Evolutionary conservation across 2,888 invertebrate genomes (phyloP).

Genomic region (Agelastica alni): DNA sequence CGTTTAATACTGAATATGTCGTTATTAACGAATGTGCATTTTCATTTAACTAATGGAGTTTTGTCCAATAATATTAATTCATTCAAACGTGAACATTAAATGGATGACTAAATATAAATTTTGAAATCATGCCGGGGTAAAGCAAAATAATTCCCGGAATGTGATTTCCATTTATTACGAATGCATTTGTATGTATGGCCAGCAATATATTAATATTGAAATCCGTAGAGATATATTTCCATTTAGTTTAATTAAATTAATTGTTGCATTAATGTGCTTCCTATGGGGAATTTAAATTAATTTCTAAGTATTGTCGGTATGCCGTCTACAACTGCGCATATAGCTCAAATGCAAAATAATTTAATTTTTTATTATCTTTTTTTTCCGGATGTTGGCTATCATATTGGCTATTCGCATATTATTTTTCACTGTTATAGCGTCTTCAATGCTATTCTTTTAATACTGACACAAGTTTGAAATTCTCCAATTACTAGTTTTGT

Average conservation of each 20-base stretch:
- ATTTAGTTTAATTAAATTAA: conserved; percentile 13
- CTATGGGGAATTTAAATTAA: no score
- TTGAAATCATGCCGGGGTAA: conserved; percentile 3
- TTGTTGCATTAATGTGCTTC: conserved; percentile 4
- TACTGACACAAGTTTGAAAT: no score
- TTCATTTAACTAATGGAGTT: conserved; percentile 12
- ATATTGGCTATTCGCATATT: no score
- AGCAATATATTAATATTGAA: conserved; percentile 16
- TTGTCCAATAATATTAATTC: conserved; percentile 10
- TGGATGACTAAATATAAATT: conserved; percentile 7
- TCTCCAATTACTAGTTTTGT: no score
- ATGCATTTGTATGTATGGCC: background rate
- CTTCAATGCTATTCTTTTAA: no score
- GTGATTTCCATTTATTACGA: conserved; percentile 5
- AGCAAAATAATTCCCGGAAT: conserved; percentile 6
- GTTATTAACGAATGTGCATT: conserved; percentile 4
- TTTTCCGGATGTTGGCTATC: no score
- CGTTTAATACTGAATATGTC: background rate
- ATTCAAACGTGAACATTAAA: conserved; percentile 9
- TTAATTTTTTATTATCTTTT: no score
- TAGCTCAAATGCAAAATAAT: no score
- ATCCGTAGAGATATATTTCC: conserved; percentile 11
- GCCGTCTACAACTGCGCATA: no score
- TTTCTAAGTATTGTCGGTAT: no score
- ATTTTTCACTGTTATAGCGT: no score